A percentile compares a stretch with the other conserved stretches of the same genome.
These are phyloP conservation scores for Volucella inflata DNA, from an alignment of 2,888 invertebrate species.

Conservation along the genomic window DNA sequence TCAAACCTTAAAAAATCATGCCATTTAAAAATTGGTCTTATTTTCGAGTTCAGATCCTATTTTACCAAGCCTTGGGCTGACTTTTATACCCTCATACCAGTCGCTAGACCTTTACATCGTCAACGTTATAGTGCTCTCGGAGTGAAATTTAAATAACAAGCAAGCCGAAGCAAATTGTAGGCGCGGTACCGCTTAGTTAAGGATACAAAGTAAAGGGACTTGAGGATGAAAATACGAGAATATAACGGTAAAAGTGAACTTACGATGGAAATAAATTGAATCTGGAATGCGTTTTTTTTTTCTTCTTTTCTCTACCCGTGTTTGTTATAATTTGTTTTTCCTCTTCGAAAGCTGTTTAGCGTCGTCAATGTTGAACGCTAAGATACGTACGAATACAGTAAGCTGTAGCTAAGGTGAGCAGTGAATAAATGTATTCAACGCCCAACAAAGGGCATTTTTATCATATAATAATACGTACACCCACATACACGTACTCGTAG, in stretches of 20 bases:
- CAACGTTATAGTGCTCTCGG: not conserved
- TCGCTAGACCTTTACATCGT: not conserved
- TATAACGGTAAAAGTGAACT: slow-evolving; percentile 33
- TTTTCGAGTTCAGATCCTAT: slow-evolving; percentile 47
- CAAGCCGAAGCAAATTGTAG: slow-evolving; percentile 10
- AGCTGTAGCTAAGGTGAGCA: slow-evolving; percentile 42
- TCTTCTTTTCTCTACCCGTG: not conserved
- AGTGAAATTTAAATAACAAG: slow-evolving; percentile 20
- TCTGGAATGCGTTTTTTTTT: slow-evolving; percentile 58
- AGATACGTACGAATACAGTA: slow-evolving; percentile 34
- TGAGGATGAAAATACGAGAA: slow-evolving; percentile 7
- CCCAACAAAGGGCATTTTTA: not conserved
- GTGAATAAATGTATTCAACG: not conserved
- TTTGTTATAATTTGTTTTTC: slow-evolving; percentile 70
- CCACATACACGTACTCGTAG: no score
- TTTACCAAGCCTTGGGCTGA: slow-evolving; percentile 1
- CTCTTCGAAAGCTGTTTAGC: slow-evolving; percentile 57
- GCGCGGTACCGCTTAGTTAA: not conserved
- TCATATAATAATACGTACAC: not conserved
- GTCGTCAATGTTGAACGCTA: slow-evolving; percentile 43
- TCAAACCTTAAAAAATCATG: slow-evolving; percentile 62
- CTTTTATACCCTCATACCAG: slow-evolving; percentile 23
- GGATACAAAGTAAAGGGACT: slow-evolving; percentile 1
- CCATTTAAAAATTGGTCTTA: slow-evolving; percentile 60
- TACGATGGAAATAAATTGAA: slow-evolving; percentile 65